Conservation (phyloP, 92 coral and sea anemone species). For the Scolanthus callimorphus region DNA sequence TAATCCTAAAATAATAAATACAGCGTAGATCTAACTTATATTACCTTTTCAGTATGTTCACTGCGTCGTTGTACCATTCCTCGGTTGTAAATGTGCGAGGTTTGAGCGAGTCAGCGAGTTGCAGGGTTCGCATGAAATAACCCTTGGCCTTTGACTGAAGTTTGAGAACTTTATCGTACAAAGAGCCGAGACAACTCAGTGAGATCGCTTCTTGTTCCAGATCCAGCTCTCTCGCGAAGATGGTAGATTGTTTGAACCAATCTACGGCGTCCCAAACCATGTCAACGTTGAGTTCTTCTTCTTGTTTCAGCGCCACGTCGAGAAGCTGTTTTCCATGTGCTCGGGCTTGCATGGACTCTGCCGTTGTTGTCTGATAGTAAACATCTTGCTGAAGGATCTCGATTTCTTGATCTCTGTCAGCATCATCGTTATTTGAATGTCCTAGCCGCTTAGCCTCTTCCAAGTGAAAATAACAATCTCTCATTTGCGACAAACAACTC, state of each 20-base stretch:
- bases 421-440: constrained; percentile 11
- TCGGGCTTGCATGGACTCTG: constrained; percentile 83
- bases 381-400: constrained; percentile 59
- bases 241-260: constrained; percentile 80
- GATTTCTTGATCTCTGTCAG: constrained; percentile 24
- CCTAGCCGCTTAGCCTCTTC: constrained; percentile 75
- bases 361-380: constrained; percentile 58
- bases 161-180: constrained; percentile 81
- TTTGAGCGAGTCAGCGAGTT: constrained; percentile 86
- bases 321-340: constrained; percentile 56
- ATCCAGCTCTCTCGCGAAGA: constrained; percentile 79
- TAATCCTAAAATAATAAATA: no score
- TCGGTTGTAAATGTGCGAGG: constrained; percentile 67
- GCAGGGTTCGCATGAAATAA: constrained; percentile 71
- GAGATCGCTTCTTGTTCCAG: constrained; percentile 91
- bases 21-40: no score
- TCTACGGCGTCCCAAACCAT: constrained; percentile 86
- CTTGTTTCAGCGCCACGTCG: constrained; percentile 38
- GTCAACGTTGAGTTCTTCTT: constrained; percentile 69
- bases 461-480: constrained; percentile 74
- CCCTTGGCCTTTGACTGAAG: constrained; percentile 61
- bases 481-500: constrained; percentile 69
- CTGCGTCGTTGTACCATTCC: constrained; percentile 74
- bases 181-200: constrained; percentile 68
- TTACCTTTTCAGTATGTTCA: constrained; percentile 33